Evolutionary conservation across 2,113 vertebrate genomes (phyloP).

Genomic region (Shinisaurus crocodilurus): DNA sequence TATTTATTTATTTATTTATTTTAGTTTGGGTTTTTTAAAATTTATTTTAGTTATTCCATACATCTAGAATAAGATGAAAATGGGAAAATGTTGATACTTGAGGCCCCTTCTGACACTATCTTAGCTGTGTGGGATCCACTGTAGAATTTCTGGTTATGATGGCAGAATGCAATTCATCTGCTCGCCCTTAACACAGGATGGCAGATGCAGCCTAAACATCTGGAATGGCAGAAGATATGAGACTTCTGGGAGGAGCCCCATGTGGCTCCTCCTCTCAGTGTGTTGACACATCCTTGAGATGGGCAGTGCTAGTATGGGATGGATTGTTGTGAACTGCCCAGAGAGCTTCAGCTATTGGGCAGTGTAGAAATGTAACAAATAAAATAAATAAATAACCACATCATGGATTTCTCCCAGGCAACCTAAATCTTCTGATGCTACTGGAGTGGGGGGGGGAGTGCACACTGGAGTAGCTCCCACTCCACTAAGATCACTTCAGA

Average conservation of each 20-base stretch:
- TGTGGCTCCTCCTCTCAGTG: neutral
- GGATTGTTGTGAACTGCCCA: too few relatives aligned
- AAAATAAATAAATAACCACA: neutral
- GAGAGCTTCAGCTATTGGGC: too few relatives aligned
- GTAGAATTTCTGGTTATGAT: neutral
- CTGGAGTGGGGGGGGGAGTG: neutral
- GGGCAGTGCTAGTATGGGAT: neutral
- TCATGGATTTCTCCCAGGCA: too few relatives aligned
- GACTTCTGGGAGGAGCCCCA: neutral
- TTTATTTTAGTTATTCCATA: conserved; percentile 23
- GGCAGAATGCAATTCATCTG: too few relatives aligned
- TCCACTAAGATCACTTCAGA: neutral
- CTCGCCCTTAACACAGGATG: too few relatives aligned
- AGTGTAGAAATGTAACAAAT: too few relatives aligned
- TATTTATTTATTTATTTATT: too few relatives aligned
- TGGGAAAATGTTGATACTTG: neutral
- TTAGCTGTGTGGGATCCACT: neutral
- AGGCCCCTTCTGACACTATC: neutral
- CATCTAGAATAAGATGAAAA: conserved; percentile 3
- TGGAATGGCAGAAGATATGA: neutral
- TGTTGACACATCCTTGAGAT: neutral
- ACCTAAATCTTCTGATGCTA: neutral
- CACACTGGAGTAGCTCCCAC: neutral
- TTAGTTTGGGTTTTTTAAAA: too few relatives aligned
- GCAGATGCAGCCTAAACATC: neutral